Percentiles rank a stretch among this genome's conserved stretches.
These are phyloP conservation scores for Aselliscus stoliczkanus DNA, from an alignment of 2,797 vertebrate genomes.

Conservation along the genomic window DNA sequence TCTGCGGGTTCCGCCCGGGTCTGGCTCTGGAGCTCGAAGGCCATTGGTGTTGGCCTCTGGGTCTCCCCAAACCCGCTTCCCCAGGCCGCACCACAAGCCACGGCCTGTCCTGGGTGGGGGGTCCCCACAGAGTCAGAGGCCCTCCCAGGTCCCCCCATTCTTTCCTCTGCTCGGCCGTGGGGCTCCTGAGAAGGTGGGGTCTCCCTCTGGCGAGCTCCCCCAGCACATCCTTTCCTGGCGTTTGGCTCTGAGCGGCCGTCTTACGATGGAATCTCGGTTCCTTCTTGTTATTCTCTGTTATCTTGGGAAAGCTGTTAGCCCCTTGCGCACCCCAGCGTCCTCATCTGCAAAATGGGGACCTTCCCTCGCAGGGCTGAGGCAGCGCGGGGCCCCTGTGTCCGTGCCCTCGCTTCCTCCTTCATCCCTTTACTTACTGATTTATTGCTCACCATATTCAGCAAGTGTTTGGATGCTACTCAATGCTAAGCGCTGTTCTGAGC, in stretches of 20 bases:
- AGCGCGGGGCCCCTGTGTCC: too few relatives aligned
- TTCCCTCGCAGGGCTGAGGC: not conserved
- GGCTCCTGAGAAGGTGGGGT: not conserved
- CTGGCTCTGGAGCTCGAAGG: not conserved
- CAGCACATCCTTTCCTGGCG: not conserved
- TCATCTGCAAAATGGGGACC: not conserved
- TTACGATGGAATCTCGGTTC: not conserved
- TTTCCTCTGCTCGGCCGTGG: not conserved
- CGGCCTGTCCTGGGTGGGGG: not conserved
- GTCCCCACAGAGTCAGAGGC: not conserved
- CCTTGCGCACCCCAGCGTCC: not conserved
- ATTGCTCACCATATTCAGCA: not conserved
- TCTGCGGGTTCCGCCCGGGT: not conserved
- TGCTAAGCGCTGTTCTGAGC: not conserved
- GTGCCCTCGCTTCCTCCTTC: not conserved
- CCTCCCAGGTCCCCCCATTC: not conserved
- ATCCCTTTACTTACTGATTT: not conserved
- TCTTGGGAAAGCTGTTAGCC: not conserved
- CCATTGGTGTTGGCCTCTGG: not conserved
- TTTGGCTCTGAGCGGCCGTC: not conserved
- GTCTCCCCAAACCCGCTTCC: not conserved
- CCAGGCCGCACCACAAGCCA: not conserved
- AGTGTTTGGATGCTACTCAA: too few relatives aligned
- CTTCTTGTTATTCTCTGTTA: not conserved
- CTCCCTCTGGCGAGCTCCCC: not conserved